These are phyloP conservation scores for Monarcha castaneiventris DNA, from an alignment of 2,113 vertebrate genomes.

Conservation along the genomic window DNA sequence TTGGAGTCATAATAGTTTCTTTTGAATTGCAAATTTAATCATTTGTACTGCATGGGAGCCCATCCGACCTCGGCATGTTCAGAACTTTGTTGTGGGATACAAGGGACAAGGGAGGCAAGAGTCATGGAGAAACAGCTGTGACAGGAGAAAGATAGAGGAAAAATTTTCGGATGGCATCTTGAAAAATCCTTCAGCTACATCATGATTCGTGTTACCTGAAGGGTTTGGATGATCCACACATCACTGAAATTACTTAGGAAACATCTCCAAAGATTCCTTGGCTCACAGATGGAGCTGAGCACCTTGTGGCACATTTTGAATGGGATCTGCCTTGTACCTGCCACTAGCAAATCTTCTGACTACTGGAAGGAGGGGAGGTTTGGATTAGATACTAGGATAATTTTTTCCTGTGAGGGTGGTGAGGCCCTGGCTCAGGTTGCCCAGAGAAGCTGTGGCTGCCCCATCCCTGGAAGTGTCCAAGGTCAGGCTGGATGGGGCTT, in stretches of 20 bases:
- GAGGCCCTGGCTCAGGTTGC: neutral
- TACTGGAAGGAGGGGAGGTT: neutral
- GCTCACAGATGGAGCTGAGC: neutral
- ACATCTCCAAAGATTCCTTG: neutral
- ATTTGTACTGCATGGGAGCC: neutral
- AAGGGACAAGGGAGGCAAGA: neutral
- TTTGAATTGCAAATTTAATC: neutral
- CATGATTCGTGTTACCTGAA: neutral
- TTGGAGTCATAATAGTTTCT: neutral
- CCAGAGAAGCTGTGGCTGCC: neutral
- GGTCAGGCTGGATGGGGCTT: neutral
- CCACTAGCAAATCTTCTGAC: neutral
- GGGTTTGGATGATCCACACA: too few relatives aligned
- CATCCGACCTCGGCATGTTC: neutral
- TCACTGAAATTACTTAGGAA: neutral
- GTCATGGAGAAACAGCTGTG: neutral
- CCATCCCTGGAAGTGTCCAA: neutral
- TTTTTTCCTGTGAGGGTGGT: neutral
- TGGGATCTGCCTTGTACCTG: neutral
- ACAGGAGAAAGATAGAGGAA: neutral
- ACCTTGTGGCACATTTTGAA: fast-evolving
- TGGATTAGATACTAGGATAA: neutral
- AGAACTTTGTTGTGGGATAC: neutral
- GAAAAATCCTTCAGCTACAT: neutral
- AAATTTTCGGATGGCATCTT: neutral